Conservation (phyloP, 2,797 vertebrate species). For the Cossypha niveicapilla region DNA sequence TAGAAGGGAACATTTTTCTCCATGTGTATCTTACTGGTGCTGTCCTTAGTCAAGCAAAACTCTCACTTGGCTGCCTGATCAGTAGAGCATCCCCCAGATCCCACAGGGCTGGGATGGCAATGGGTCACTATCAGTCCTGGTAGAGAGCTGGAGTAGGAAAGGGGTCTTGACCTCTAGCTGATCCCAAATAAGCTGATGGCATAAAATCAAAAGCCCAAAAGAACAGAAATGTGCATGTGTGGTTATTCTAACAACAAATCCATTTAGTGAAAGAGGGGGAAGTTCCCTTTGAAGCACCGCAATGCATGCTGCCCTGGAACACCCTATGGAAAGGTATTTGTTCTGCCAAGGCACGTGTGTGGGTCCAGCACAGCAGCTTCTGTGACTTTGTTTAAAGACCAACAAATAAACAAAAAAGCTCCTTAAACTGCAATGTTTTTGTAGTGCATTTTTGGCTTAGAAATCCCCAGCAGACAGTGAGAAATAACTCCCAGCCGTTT, state of each 20-base stretch:
- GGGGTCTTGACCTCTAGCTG: neutral
- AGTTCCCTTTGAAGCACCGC: neutral
- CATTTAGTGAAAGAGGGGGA: neutral
- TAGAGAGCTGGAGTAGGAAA: neutral
- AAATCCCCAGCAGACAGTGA: neutral
- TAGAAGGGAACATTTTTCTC: neutral
- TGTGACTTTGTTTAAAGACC: neutral
- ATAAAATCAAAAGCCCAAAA: constrained; percentile 37
- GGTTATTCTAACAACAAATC: neutral
- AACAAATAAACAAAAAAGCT: neutral
- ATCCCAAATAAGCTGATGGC: neutral
- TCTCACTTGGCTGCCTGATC: neutral
- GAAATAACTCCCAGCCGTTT: neutral
- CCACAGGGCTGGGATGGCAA: neutral
- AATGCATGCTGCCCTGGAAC: neutral
- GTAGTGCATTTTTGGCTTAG: neutral
- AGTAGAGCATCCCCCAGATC: neutral
- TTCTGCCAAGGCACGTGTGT: neutral
- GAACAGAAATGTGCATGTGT: neutral
- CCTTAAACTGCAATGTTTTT: neutral
- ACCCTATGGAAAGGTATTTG: constrained; percentile 5
- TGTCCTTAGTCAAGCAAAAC: neutral
- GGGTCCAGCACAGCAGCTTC: neutral
- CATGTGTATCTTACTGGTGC: fast-evolving
- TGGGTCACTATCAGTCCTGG: neutral